Evolutionary conservation across 2,888 invertebrate species (phyloP), one percentile per base, ranked within the genome.

Genomic region (Oeneis ivallda): DNA sequence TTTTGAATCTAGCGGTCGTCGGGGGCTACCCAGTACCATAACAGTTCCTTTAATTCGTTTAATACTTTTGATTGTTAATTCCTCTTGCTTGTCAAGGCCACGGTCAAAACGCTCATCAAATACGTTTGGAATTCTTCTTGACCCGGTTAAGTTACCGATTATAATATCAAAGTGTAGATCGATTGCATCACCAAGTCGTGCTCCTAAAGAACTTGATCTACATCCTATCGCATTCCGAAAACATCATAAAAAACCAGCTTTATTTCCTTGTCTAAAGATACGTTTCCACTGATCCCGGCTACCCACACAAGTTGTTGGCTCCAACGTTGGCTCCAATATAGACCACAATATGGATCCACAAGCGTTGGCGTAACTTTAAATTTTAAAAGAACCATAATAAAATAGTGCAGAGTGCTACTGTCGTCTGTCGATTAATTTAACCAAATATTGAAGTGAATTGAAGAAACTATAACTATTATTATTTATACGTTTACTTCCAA

Each of bases 181-280:
- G 26, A 26, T 26, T 50, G 26, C 49, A 26, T 50, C 49, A 26
- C 17, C 11, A 26, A 19, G 11, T 10, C n/a, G 52, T 53, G 34
- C 34, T 34, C 34, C 15, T 34, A 52, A 26, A 34, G 41, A 19
- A 19, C 34, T 45, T 26, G 45, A 34, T 34, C 45, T 19, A 57
- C 9, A 57, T 26, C n/a, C 15, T 17, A 60, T 37, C 49, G n/a
- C 34, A 34, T 49, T 37, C 17, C 47, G 15, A 58, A 39, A 50
- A 19, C 32, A 50, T 49, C 34, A 47, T 45, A 47, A 49, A 61
- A 57, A 67, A 64, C 67, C 64, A 19, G 62, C 37, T 58, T 45
- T 10, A 34, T 58, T 65, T 67, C 62, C 65, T 62, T 61, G 61
- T 57, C 58, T 47, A 47, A 47, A 47, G 47, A 9, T 47, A 15